Evolutionary conservation across 2,113 vertebrate species (phyloP).

Genomic region (Capreolus pygargus): DNA sequence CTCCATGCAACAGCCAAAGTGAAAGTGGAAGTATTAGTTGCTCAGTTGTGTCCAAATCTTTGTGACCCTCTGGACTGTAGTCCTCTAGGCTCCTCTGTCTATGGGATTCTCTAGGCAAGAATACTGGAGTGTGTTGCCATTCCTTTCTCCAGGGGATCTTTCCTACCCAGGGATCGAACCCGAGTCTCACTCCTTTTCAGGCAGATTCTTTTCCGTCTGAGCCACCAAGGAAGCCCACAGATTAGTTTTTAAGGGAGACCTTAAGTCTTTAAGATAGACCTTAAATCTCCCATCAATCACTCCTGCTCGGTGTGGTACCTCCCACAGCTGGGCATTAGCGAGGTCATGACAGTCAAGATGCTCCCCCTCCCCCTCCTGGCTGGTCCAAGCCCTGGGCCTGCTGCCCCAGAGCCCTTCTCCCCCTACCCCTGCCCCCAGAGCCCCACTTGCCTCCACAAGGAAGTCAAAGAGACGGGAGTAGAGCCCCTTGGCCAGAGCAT

Average conservation of each 20-base stretch:
- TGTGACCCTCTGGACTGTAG: background rate
- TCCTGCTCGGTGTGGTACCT: background rate
- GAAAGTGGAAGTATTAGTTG: background rate
- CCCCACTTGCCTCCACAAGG: slow-evolving; percentile 90
- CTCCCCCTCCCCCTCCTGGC: background rate
- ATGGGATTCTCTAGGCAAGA: background rate
- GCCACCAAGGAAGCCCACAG: background rate
- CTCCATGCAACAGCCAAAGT: background rate
- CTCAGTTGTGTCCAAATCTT: background rate
- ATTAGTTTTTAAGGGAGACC: background rate
- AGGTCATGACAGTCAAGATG: background rate
- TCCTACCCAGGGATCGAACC: background rate
- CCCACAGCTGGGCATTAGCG: background rate
- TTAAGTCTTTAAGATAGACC: background rate
- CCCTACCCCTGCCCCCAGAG: fast-evolving
- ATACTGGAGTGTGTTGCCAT: background rate
- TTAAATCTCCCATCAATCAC: background rate
- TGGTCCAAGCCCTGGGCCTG: background rate
- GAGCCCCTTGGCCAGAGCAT: slow-evolving; percentile 95
- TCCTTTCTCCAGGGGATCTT: background rate
- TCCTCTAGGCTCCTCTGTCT: background rate
- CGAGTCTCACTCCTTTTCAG: background rate
- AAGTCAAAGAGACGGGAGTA: slow-evolving; percentile 94
- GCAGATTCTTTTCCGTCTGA: background rate
- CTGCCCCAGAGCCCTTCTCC: background rate